Conservation (phyloP, 1,140 invertebrate genomes). For the Wasmannia auropunctata region DNA sequence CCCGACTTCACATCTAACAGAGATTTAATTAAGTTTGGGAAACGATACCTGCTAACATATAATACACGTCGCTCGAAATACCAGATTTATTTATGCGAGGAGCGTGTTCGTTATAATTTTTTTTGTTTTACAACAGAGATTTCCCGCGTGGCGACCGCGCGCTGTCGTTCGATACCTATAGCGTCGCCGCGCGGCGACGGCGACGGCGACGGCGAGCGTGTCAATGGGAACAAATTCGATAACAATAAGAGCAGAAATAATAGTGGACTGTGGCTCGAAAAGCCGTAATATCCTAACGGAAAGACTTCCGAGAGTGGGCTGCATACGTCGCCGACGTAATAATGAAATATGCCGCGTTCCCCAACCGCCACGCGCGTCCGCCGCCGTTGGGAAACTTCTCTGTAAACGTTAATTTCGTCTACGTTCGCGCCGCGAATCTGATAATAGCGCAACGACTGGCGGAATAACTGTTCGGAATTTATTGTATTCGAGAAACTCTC, state of each 20-base stretch:
- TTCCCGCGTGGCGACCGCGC: background rate
- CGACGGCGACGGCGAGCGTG: background rate
- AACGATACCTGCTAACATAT: slow-evolving; percentile 18
- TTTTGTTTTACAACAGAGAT: slow-evolving; percentile 21
- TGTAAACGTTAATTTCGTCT: slow-evolving; percentile 44
- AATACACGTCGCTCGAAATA: background rate
- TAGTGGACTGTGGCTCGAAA: slow-evolving; percentile 9
- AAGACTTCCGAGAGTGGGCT: background rate
- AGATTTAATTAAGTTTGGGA: slow-evolving; percentile 51
- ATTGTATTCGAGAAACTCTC: background rate
- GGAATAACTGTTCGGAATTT: slow-evolving; percentile 32
- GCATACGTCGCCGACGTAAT: slow-evolving; percentile 34
- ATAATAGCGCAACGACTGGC: slow-evolving; percentile 28
- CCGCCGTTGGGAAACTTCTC: slow-evolving; percentile 6
- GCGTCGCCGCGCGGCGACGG: too few species aligned
- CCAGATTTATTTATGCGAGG: background rate
- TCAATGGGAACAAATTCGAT: slow-evolving; percentile 44
- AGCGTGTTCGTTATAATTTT: slow-evolving; percentile 12
- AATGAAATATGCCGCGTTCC: slow-evolving; percentile 74
- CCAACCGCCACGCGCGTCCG: too few species aligned
- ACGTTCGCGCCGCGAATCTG: slow-evolving; percentile 14
- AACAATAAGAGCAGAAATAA: slow-evolving; percentile 45
- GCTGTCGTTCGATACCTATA: background rate
- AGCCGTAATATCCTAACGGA: slow-evolving; percentile 6
- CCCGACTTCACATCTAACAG: slow-evolving; percentile 29